Percentiles rank a stretch among this genome's conserved stretches.
phyloP scores from a whole-genome alignment of 2,113 vertebrate species.

The Tyrannus savana region DNA sequence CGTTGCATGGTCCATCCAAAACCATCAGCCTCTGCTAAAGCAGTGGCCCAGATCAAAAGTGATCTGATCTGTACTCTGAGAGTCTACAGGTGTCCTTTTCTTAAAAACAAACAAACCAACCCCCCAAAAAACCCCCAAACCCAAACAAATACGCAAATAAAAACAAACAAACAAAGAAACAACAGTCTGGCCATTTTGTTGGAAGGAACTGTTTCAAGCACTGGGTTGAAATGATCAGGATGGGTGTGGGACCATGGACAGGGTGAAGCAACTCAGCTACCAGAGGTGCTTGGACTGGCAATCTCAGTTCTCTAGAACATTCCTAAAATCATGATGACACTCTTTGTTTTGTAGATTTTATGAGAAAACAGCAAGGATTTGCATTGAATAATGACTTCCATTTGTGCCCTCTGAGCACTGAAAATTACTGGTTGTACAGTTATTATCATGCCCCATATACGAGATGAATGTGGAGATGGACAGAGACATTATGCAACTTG shows the following conservation, averaged over 20 bases:
- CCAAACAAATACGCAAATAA: too few species aligned
- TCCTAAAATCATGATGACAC: background rate
- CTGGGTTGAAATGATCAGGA: background rate
- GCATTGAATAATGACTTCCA: background rate
- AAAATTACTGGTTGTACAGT: background rate
- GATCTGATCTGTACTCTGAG: background rate
- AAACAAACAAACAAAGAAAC: too few species aligned
- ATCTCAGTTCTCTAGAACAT: background rate
- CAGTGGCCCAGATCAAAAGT: background rate
- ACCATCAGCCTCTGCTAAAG: background rate
- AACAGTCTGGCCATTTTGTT: background rate
- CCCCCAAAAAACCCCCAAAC: too few species aligned
- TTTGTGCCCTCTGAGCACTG: background rate
- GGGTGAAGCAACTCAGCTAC: background rate
- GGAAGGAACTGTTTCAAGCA: background rate
- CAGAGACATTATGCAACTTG: background rate
- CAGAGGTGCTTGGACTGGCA: background rate
- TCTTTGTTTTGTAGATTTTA: background rate
- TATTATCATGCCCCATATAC: background rate
- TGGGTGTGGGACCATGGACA: background rate
- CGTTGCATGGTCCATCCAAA: background rate
- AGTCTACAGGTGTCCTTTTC: background rate
- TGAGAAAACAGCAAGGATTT: background rate
- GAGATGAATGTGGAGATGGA: background rate
- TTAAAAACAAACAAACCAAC: background rate